phyloP scores from a whole-genome alignment of 2,888 invertebrate genomes.

The Trilocha varians region DNA sequence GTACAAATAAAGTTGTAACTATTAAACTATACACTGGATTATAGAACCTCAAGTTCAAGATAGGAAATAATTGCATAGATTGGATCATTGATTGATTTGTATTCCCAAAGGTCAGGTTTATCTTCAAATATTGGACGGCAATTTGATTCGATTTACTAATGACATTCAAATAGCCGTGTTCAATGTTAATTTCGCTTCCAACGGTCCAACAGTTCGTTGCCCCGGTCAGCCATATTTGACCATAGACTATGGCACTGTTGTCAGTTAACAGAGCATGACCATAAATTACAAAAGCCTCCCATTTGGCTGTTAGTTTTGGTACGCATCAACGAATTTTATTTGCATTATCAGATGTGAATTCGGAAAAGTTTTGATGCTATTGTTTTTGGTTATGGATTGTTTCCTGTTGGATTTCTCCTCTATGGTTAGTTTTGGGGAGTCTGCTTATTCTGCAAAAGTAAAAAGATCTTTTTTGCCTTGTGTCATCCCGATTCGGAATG shows the following conservation, averaged over 20 bases:
- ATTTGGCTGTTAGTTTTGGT: conserved; percentile 36
- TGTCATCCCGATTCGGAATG: no score
- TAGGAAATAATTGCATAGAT: neutral
- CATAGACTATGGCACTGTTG: conserved; percentile 42
- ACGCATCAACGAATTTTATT: conserved; percentile 37
- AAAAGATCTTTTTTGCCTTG: no score
- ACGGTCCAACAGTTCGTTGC: conserved; percentile 37
- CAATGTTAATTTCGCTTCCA: conserved; percentile 45
- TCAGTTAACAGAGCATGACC: conserved; percentile 53
- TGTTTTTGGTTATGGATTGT: no score
- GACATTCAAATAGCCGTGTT: conserved; percentile 33
- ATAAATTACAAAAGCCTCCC: conserved; percentile 42
- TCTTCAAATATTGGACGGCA: conserved; percentile 12
- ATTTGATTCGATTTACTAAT: conserved; percentile 24
- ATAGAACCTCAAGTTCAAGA: no score
- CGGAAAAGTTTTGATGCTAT: no score
- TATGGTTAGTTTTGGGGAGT: no score
- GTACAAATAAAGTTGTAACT: no score
- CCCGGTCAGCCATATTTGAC: conserved; percentile 43
- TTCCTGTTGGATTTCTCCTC: no score
- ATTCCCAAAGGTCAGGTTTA: conserved; percentile 2
- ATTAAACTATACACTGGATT: no score
- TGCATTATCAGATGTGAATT: neutral
- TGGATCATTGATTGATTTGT: neutral
- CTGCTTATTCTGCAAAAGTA: no score